Base-by-base conservation (phyloP, 53 echinoderm and acorn worm species). In the Hippasteria phrygiana region DNA sequence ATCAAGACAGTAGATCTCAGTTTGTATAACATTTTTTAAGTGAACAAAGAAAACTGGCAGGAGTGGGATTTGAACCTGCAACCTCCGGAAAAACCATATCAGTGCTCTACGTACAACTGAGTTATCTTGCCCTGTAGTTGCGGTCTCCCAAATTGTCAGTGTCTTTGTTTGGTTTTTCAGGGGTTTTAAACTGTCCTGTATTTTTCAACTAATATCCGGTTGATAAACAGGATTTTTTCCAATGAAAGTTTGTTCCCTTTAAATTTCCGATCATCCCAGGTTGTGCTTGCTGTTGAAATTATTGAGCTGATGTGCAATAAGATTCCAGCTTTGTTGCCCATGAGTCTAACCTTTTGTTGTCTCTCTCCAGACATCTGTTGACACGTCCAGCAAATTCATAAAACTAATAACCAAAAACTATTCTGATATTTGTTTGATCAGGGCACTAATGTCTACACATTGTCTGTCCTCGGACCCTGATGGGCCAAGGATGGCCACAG, bases 381-480 rank as follows among this genome's bases (percentile, higher is more conserved):
- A 76, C 76, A 76, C 28, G 31, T 32, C 20, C 50, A 51, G 28
- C 76, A 48, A 51, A 29, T 48, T 28, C 48, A 28, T 48, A 50
- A 50, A 48, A 48, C 76, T 32, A 76, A 48, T 76, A 76, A 76
- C 76, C 76, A 2, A 22, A 73, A 43, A 43, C 51, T 35, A 27
- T 27, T 80, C 13, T 31, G 43, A 45, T 59, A 41, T 62, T 79
- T 79, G 26, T 79, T 40, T 62, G 20, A 38, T 50, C 42, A 54
- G 77, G 77, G 32, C 50, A 50, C 40, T 22, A 59, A 64, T n/a
- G 14, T 31, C 46, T 47, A 18, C 46, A 63, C 63, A 14, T 51
- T 85, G 71, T 78, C 78, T 78, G 85, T 85, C 69, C 71, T 70
- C 35, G 51, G 65, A 67, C 83, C 45, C 67, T n/a, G 0, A 26